phyloP scores from a whole-genome alignment of 2,888 invertebrate genomes.

The Notodonta ziczac region DNA sequence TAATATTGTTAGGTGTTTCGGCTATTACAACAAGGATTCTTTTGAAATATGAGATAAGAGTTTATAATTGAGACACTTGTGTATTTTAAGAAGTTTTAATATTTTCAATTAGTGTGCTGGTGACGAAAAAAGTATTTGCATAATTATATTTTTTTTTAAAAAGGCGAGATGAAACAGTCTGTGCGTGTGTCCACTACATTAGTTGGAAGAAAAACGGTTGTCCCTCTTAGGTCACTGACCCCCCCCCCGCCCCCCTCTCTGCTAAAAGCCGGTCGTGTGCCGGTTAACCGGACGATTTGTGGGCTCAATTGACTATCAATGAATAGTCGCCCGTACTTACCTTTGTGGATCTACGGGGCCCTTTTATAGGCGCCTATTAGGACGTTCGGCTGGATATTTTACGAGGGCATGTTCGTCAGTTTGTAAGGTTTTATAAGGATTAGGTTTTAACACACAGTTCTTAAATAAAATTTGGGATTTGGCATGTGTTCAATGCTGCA shows the following conservation, averaged over 20 bases:
- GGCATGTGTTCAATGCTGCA: too few species aligned
- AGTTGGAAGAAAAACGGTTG: slow-evolving; percentile 48
- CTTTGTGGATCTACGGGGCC: slow-evolving; percentile 29
- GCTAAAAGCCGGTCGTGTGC: slow-evolving; percentile 63
- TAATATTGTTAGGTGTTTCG: too few species aligned
- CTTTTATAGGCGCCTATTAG: slow-evolving; percentile 37
- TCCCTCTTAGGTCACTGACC: slow-evolving; percentile 40
- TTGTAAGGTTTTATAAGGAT: neutral
- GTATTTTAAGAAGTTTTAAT: too few species aligned
- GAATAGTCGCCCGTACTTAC: slow-evolving; percentile 65
- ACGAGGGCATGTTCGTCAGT: slow-evolving; percentile 6
- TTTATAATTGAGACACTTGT: too few species aligned
- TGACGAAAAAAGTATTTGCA: too few species aligned
- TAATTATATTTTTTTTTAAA: too few species aligned
- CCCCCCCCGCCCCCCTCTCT: slow-evolving; percentile 30
- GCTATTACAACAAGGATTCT: too few species aligned
- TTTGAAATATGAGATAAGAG: too few species aligned
- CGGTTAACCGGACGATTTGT: slow-evolving; percentile 67
- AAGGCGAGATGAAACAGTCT: neutral
- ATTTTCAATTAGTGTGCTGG: too few species aligned
- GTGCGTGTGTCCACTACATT: slow-evolving; percentile 39
- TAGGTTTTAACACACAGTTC: too few species aligned
- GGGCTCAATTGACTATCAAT: slow-evolving; percentile 77
- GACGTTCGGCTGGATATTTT: slow-evolving; percentile 9
- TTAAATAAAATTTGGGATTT: too few species aligned